These are phyloP conservation scores for Hiodon tergisus DNA, from an alignment of 2,113 vertebrate species.

Conservation along the genomic window DNA sequence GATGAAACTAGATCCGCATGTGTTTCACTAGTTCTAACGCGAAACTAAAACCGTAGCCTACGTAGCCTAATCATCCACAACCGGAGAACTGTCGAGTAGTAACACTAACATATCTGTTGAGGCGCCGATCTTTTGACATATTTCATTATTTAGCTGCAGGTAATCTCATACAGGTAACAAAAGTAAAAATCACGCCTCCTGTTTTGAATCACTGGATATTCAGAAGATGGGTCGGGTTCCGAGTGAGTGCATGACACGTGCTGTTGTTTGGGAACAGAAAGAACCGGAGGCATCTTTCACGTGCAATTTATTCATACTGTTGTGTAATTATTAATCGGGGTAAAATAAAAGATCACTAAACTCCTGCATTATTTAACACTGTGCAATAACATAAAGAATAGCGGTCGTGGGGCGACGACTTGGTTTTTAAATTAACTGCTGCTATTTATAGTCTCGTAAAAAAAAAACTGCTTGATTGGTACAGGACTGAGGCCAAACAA, in stretches of 20 bases:
- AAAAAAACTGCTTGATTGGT: too few relatives aligned
- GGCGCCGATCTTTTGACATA: conserved; percentile 37
- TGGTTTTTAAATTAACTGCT: too few relatives aligned
- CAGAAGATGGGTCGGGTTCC: conserved; percentile 56
- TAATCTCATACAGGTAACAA: conserved; percentile 64
- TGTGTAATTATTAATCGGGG: too few relatives aligned
- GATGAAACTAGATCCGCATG: too few relatives aligned
- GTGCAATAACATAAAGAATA: too few relatives aligned
- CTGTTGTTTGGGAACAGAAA: conserved; percentile 46
- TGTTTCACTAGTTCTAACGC: too few relatives aligned
- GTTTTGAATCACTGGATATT: conserved; percentile 39
- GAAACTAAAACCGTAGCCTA: conserved; percentile 18
- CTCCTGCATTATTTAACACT: too few relatives aligned
- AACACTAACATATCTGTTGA: conserved; percentile 24
- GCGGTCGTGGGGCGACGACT: too few relatives aligned
- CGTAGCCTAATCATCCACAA: conserved; percentile 6
- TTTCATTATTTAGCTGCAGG: conserved; percentile 48
- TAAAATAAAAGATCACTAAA: not conserved
- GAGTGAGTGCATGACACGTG: conserved; percentile 44
- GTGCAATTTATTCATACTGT: not conserved
- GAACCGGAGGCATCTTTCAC: not conserved
- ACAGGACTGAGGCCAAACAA: not conserved
- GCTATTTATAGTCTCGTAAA: too few relatives aligned
- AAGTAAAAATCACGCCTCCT: conserved; percentile 54
- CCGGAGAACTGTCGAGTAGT: not conserved